Percentiles rank a stretch among this genome's conserved stretches.
phyloP scores from a whole-genome alignment of 1,140 invertebrate species.

The Drosophila arizonae region DNA sequence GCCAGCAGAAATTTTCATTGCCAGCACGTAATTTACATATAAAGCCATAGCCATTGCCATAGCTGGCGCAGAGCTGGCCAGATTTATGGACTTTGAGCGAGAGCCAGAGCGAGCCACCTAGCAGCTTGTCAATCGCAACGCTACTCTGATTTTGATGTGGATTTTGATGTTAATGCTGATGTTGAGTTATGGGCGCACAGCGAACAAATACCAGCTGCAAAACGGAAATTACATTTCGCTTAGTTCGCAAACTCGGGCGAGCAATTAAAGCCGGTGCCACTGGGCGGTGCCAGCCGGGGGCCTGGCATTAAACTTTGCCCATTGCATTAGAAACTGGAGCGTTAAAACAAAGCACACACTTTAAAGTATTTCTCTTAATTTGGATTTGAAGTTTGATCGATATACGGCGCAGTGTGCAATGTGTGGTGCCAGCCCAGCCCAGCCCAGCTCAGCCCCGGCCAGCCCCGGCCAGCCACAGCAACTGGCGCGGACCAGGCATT shows the following conservation, averaged over 20 bases:
- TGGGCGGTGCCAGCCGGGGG: neutral
- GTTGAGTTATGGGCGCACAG: conserved; percentile 58
- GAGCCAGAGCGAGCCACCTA: neutral
- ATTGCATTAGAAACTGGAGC: conserved; percentile 43
- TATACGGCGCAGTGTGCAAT: conserved; percentile 55
- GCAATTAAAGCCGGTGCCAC: conserved; percentile 60
- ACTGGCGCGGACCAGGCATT: conserved; percentile 54
- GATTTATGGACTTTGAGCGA: conserved; percentile 13
- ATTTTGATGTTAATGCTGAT: conserved; percentile 33
- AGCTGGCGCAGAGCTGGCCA: neutral
- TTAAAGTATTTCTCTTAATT: conserved; percentile 71
- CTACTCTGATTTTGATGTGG: conserved; percentile 1
- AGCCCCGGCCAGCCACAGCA: conserved; percentile 48
- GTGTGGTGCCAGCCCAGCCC: conserved; percentile 37
- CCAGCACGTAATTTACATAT: conserved; percentile 29
- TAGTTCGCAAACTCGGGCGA: conserved; percentile 39
- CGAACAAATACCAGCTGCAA: conserved; percentile 38
- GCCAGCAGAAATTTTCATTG: neutral
- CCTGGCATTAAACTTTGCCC: conserved; percentile 52
- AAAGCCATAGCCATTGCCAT: neutral
- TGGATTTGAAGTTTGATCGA: conserved; percentile 82
- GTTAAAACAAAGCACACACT: conserved; percentile 61
- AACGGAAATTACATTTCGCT: conserved; percentile 76
- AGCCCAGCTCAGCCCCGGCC: conserved; percentile 24
- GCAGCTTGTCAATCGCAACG: conserved; percentile 30